Conservation (phyloP, 1,140 invertebrate species). For the Orius laevigatus region DNA sequence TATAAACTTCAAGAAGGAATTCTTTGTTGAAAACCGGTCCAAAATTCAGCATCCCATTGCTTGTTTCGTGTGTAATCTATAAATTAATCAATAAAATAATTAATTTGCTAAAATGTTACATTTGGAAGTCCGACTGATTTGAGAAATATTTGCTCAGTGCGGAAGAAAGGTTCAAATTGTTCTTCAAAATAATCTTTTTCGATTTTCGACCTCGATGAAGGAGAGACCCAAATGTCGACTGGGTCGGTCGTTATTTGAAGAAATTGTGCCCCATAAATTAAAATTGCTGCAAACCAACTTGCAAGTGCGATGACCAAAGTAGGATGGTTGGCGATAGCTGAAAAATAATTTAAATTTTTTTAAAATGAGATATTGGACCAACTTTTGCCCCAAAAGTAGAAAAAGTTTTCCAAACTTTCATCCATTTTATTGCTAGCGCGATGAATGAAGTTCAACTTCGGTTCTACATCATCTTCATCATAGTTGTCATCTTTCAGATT, state of each 20-base stretch:
- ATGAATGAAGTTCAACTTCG: too few species aligned
- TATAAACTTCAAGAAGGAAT: conserved; percentile 56
- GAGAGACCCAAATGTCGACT: conserved; percentile 90
- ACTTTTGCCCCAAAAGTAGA: neutral
- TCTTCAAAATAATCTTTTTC: conserved; percentile 85
- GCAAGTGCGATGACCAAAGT: conserved; percentile 58
- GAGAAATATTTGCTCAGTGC: conserved; percentile 77
- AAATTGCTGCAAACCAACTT: conserved; percentile 34
- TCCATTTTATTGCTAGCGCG: neutral
- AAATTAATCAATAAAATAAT: neutral
- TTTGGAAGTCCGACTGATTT: conserved; percentile 42
- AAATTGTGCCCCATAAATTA: conserved; percentile 46
- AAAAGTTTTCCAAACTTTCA: neutral
- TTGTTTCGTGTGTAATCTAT: conserved; percentile 37
- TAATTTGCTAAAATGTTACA: conserved; percentile 20
- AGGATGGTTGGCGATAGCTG: conserved; percentile 62
- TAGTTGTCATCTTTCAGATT: too few species aligned
- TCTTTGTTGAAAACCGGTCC: conserved; percentile 71
- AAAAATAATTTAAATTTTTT: conserved; percentile 13
- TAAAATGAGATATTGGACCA: neutral
- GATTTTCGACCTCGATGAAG: conserved; percentile 60
- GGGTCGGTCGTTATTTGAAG: conserved; percentile 77
- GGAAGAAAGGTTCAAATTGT: conserved; percentile 89
- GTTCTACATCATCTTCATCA: too few species aligned
- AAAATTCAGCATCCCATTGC: conserved; percentile 44